Percentiles rank a stretch among this genome's conserved stretches.
Evolutionary conservation across 64 coral and sea anemone genomes (phyloP).

Genomic region (Catalaphyllia jardinei): DNA sequence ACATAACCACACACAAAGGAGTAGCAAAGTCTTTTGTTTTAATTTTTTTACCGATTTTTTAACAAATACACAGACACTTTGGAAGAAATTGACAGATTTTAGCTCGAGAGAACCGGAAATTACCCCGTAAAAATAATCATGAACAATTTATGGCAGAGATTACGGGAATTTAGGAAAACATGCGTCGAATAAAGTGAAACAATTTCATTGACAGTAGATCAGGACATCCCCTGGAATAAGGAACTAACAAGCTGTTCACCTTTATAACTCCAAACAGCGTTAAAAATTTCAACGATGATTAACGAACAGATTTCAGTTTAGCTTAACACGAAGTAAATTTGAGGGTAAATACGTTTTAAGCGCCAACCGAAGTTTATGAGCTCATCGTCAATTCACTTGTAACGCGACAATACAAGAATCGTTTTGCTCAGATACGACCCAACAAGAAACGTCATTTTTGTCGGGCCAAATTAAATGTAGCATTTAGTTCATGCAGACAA

Average conservation of each 20-base stretch:
- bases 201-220: neutral
- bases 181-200: neutral
- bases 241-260: neutral
- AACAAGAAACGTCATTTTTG: neutral
- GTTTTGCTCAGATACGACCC: neutral
- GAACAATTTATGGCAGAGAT: constrained; percentile 17
- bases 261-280: neutral
- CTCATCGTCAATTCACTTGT: neutral
- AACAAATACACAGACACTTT: neutral
- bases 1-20: constrained; percentile 6
- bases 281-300: neutral
- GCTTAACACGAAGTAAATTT: neutral
- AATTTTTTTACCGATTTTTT: neutral
- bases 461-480: neutral
- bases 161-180: constrained; percentile 29
- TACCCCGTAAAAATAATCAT: neutral
- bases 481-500: neutral
- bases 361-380: constrained; percentile 4
- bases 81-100: neutral
- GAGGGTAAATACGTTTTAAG: constrained; percentile 2
- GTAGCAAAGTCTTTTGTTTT: neutral
- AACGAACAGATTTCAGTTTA: neutral
- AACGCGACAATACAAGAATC: constrained; percentile 21
- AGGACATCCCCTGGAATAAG: constrained; percentile 18
- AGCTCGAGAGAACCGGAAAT: constrained; percentile 28